Conservation (phyloP, 2,888 invertebrate species). For the Actias luna region DNA sequence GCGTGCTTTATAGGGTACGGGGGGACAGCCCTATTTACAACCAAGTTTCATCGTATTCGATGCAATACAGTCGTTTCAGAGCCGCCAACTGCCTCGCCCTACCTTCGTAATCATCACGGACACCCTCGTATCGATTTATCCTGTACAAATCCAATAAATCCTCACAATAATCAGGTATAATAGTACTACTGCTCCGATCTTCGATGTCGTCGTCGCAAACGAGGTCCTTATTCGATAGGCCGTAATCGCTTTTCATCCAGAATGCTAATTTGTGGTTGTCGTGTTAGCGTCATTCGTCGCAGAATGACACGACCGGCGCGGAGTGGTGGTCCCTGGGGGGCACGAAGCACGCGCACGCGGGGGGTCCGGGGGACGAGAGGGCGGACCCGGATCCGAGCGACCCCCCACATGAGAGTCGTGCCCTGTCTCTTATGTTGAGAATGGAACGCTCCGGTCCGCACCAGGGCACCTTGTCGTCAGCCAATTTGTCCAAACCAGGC, state of each 20-base stretch:
- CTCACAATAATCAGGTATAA: conserved; percentile 22
- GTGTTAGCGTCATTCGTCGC: conserved; percentile 76
- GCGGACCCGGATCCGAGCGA: conserved; percentile 68
- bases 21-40: conserved; percentile 20
- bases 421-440: conserved; percentile 62
- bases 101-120: conserved; percentile 22
- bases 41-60: conserved; percentile 39
- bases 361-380: conserved; percentile 67
- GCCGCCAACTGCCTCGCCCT: conserved; percentile 44
- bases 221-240: conserved; percentile 14
- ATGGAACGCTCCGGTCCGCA: conserved; percentile 58
- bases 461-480: conserved; percentile 46
- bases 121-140: not conserved
- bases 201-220: not conserved
- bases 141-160: conserved; percentile 31
- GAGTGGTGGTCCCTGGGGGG: conserved; percentile 78
- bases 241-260: conserved; percentile 35
- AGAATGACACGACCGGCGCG: conserved; percentile 83
- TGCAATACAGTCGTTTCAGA: conserved; percentile 38
- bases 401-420: conserved; percentile 68
- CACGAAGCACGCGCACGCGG: conserved; percentile 72
- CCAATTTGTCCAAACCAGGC: conserved; percentile 46
- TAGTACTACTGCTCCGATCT: conserved; percentile 3
- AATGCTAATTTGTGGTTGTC: conserved; percentile 29
- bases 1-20: too few species aligned